Conservation (phyloP, 2,888 invertebrate genomes). For the Brachyptera putata region DNA sequence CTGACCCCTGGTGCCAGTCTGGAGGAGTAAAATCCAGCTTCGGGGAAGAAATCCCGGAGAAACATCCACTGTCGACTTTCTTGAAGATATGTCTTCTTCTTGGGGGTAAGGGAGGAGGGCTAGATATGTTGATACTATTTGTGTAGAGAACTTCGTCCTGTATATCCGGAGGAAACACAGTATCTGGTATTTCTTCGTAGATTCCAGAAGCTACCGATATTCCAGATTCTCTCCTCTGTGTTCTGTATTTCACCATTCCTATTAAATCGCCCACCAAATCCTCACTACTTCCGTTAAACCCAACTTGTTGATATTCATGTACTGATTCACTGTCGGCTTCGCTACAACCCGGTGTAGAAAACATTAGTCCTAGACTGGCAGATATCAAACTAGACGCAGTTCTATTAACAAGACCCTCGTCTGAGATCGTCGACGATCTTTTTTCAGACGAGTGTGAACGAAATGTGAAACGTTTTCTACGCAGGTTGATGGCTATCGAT, state of each 20-base stretch:
- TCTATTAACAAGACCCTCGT: slow-evolving; percentile 39
- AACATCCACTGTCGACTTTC: slow-evolving; percentile 2
- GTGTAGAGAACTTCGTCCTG: not conserved
- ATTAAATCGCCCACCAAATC: slow-evolving; percentile 5
- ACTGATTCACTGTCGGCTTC: slow-evolving; percentile 45
- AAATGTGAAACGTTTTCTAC: not conserved
- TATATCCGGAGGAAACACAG: slow-evolving; percentile 26
- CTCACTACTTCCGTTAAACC: slow-evolving; percentile 17
- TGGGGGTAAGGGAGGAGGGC: slow-evolving; percentile 34
- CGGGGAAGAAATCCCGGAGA: not conserved
- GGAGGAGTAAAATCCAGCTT: not conserved
- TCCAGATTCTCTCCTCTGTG: slow-evolving; percentile 52
- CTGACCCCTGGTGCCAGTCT: not conserved
- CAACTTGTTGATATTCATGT: slow-evolving; percentile 34
- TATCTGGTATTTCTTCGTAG: slow-evolving; percentile 63
- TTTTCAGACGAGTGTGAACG: slow-evolving; percentile 42
- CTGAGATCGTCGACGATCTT: slow-evolving; percentile 42
- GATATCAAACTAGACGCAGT: slow-evolving; percentile 41
- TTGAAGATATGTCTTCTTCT: slow-evolving; percentile 22
- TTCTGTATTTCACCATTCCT: not conserved
- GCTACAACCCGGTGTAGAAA: slow-evolving; percentile 45
- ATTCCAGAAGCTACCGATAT: slow-evolving; percentile 61
- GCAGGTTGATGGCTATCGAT: not conserved
- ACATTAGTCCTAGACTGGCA: slow-evolving; percentile 41
- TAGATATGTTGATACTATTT: not conserved